phyloP scores from a whole-genome alignment of 2,797 vertebrate genomes.

The Dryobates pubescens region DNA sequence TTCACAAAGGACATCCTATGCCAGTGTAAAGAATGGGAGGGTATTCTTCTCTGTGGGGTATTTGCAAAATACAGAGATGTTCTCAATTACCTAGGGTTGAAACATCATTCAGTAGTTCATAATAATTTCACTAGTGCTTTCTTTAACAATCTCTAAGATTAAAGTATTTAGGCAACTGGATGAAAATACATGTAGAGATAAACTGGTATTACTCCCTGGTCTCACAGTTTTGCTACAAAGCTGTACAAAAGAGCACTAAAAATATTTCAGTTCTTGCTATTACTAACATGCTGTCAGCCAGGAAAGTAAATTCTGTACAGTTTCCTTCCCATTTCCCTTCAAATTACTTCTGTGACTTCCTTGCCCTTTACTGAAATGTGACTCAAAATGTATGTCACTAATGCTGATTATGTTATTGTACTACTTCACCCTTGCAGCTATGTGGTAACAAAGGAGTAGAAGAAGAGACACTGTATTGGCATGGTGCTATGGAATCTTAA shows the following conservation, averaged over 20 bases:
- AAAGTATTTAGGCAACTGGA: background rate
- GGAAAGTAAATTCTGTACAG: conserved; percentile 13
- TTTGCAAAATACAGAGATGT: background rate
- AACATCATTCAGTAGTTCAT: background rate
- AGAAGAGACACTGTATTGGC: background rate
- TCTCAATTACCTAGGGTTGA: background rate
- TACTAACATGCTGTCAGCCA: background rate
- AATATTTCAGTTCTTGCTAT: background rate
- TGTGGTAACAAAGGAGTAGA: background rate
- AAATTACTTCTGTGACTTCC: conserved; percentile 23
- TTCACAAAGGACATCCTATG: background rate
- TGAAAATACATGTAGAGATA: background rate
- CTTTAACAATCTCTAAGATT: background rate
- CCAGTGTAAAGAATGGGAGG: background rate
- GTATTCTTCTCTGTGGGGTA: background rate
- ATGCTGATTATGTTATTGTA: conserved; percentile 37
- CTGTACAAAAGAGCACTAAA: background rate
- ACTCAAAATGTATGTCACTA: background rate
- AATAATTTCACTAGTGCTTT: background rate
- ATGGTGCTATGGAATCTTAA: background rate
- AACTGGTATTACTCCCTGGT: background rate
- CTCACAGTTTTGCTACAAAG: background rate
- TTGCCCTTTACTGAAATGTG: background rate
- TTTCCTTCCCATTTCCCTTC: conserved; percentile 8
- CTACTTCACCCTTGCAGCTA: background rate